Evolutionary conservation across 2,113 vertebrate genomes (phyloP).

Genomic region (Tiliqua scincoides): DNA sequence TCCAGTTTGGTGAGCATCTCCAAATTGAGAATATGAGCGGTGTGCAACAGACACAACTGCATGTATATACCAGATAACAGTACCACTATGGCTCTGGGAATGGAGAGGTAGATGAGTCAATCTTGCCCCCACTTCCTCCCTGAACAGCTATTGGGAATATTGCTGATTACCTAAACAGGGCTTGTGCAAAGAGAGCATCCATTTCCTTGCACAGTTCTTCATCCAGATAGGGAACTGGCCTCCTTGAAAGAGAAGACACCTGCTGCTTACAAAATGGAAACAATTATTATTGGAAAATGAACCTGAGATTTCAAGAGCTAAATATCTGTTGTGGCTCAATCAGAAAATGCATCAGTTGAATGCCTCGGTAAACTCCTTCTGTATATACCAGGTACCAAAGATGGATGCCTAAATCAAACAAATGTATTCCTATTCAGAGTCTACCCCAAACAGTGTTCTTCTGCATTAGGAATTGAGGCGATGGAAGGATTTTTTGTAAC

Average conservation of each 20-base stretch:
- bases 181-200: neutral
- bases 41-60: neutral
- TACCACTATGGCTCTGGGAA: neutral
- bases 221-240: neutral
- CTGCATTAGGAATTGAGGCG: neutral
- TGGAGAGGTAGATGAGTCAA: neutral
- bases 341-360: conserved; percentile 8
- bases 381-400: neutral
- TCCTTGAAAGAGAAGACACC: neutral
- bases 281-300: conserved; percentile 29
- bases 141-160: neutral
- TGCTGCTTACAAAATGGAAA: conserved; percentile 12
- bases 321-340: neutral
- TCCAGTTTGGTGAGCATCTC: no score
- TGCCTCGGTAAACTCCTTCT: neutral
- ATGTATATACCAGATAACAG: neutral
- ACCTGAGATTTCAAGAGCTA: conserved; percentile 10
- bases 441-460: neutral
- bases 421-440: neutral
- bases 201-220: neutral
- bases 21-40: neutral
- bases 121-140: neutral
- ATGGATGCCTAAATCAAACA: neutral
- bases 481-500: neutral
- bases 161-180: neutral